Conservation (phyloP, 92 coral and sea anemone species). For the Porites cylindrica region DNA sequence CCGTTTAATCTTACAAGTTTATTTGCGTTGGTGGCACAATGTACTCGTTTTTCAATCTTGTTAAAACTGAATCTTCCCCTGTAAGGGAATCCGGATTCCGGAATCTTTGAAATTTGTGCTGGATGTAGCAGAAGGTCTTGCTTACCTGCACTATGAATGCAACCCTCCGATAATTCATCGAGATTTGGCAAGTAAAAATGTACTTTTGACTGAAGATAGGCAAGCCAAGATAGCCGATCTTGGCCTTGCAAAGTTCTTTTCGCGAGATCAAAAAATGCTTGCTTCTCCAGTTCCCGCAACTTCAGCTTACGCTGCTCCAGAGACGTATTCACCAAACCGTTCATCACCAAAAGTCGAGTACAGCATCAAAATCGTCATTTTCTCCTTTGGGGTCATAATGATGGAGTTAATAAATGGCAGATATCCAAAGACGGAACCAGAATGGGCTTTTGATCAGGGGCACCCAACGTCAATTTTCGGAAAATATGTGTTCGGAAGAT, state of each 20-base stretch:
- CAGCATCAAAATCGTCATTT: slow-evolving; percentile 45
- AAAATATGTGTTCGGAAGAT: no score
- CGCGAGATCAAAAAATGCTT: slow-evolving; percentile 12
- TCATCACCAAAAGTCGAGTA: not conserved
- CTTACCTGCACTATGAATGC: slow-evolving; percentile 29
- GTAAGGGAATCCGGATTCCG: no score
- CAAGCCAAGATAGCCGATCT: slow-evolving; percentile 67
- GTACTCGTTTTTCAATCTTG: no score
- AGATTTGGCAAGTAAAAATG: slow-evolving; percentile 57
- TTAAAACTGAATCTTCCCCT: no score
- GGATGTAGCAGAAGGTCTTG: slow-evolving; percentile 61
- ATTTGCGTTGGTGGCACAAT: no score
- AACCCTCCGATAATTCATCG: slow-evolving; percentile 57
- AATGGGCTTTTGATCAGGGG: not conserved
- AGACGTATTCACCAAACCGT: slow-evolving; percentile 25
- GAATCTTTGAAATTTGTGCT: not conserved
- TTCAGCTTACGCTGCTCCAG: slow-evolving; percentile 55
- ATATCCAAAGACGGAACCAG: slow-evolving; percentile 14
- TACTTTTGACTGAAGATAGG: slow-evolving; percentile 37
- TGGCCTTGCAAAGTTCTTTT: slow-evolving; percentile 54
- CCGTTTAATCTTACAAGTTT: no score
- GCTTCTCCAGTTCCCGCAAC: slow-evolving; percentile 55
- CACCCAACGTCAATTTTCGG: no score
- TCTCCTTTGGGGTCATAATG: slow-evolving; percentile 53
- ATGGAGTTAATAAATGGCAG: slow-evolving; percentile 50